Base-by-base conservation (phyloP, 2,113 vertebrate genomes). In the Plotosus lineatus region DNA sequence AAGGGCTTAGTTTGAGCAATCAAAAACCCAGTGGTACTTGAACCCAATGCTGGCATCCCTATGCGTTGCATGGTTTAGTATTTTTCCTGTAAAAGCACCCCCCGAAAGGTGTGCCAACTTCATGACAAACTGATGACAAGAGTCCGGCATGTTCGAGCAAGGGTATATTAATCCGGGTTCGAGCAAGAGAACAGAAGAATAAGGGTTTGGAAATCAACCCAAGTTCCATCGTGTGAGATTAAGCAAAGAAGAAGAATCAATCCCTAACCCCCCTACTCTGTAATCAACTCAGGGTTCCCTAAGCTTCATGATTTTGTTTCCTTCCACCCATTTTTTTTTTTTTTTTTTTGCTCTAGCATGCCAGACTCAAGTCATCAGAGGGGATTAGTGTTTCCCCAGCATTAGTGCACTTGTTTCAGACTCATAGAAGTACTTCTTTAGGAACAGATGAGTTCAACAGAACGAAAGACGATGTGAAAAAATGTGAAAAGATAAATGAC, bases 1-100 rank as follows among this genome's bases (percentile, higher is more conserved):
- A 28, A 60, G 85, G 75, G 28, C 46, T 55, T 11, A 38, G 51
- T 76, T 77, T 40, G 19, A 75, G 68, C 72, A 82, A 63, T 44
- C 51, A 74, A 58, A 66, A 85, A 71, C 58, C 69, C 48, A 11
- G 36, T 3, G 3, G 40, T 73, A 38, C 38, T 60, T 7, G 8
- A 72, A 50, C 7, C 28, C 36, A 6, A 51, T 73, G 26, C 46
- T 51, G 48, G 28, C 0, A 1, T 44, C 65, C n/a, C 40, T 44
- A 40, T 15, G 14, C 3, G 65, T 40, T 26, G 40, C 65, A 44
- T 6, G 8, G 65, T 44, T 69, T 44, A 15, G 65, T 46, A 58
- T 77, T 48, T 75, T 56, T 56, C 73, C 36, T 42, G 73, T 75
- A 40, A 40, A 26, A 56, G 40, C 73, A 75, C 73, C 55, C 73